Conservation (phyloP, 2,113 vertebrate species). For the Cebidichthys violaceus region DNA sequence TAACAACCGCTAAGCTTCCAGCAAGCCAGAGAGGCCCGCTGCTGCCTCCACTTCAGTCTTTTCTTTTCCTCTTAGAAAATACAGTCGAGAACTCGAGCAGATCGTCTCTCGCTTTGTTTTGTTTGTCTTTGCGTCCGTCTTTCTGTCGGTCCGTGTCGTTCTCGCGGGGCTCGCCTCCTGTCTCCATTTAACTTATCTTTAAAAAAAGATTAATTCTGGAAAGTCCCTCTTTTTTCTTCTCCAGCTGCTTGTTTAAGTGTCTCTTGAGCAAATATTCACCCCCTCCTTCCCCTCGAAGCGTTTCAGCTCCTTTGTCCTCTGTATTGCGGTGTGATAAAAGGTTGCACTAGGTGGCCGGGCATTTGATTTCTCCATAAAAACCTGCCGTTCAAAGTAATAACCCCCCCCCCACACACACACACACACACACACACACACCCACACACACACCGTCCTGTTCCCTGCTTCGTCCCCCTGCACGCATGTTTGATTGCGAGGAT, state of each 20-base stretch:
- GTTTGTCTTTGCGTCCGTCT: not conserved
- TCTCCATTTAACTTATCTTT: slow-evolving; percentile 42
- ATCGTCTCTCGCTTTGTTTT: slow-evolving; percentile 14
- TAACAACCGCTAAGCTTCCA: slow-evolving; percentile 78
- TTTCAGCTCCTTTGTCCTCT: slow-evolving; percentile 41
- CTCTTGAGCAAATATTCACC: slow-evolving; percentile 48
- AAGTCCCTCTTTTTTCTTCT: slow-evolving; percentile 26
- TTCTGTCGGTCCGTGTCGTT: not conserved
- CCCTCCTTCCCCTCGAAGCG: slow-evolving; percentile 12
- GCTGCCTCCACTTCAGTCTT: slow-evolving; percentile 53
- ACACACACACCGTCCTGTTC: not conserved
- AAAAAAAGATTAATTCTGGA: slow-evolving; percentile 27
- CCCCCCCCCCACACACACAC: not conserved
- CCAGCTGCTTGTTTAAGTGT: slow-evolving; percentile 64
- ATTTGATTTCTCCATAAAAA: slow-evolving; percentile 65
- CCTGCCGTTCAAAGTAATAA: slow-evolving; percentile 41
- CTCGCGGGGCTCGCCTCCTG: not conserved
- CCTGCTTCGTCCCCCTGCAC: slow-evolving; percentile 41
- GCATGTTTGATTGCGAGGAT: slow-evolving; percentile 73
- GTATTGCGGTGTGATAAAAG: slow-evolving; percentile 52
- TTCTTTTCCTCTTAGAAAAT: not conserved
- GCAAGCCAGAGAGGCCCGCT: slow-evolving; percentile 41
- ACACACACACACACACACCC: not conserved
- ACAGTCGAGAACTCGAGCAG: not conserved
- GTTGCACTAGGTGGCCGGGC: slow-evolving; percentile 55